Percentiles rank a stretch among this genome's conserved stretches.
Conservation (phyloP, 1,140 invertebrate species). For the Mizuhopecten yessoensis region DNA sequence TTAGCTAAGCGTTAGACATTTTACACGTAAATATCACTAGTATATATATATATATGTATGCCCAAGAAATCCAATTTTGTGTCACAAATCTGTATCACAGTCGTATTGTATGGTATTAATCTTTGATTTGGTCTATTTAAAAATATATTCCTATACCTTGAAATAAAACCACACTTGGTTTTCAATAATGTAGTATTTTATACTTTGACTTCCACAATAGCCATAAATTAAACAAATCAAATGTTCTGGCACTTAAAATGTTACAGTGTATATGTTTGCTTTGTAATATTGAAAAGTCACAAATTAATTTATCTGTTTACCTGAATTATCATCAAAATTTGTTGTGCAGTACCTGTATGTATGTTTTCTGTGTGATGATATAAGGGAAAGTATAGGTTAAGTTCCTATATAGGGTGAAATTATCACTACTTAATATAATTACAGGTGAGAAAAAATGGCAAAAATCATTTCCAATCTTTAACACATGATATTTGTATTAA, state of each 20-base stretch:
- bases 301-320: neutral
- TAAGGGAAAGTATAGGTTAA: too few relatives aligned
- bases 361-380: too few relatives aligned
- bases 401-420: neutral
- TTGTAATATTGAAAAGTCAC: neutral
- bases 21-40: neutral
- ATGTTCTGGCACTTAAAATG: too few relatives aligned
- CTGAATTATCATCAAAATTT: neutral
- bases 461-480: too few relatives aligned
- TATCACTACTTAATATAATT: too few relatives aligned
- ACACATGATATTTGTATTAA: too few relatives aligned
- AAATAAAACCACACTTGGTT: neutral
- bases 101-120: neutral
- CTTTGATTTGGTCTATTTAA: neutral
- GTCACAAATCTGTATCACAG: neutral
- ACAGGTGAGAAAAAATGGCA: neutral
- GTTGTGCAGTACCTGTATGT: too few relatives aligned
- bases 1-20: neutral
- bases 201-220: neutral
- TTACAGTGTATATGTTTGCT: neutral
- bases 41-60: conserved; percentile 18
- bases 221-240: neutral
- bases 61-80: conserved; percentile 24
- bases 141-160: neutral
- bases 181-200: neutral